Base-by-base conservation (phyloP, 2,888 invertebrate species). In the Drosophila fulvimacula region DNA sequence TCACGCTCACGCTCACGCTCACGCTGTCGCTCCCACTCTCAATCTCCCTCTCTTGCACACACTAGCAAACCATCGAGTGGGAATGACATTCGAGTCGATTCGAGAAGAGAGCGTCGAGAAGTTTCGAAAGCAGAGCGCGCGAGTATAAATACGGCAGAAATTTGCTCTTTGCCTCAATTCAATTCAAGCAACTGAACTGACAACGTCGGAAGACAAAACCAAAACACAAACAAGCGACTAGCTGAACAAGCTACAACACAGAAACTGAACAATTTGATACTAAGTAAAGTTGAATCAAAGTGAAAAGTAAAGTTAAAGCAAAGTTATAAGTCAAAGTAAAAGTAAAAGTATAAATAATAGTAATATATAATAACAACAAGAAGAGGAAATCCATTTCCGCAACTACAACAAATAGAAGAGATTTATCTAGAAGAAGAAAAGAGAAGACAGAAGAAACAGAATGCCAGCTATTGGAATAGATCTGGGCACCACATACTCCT, bases 381-480 rank as follows among this genome's bases (percentile, higher is more conserved):
- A 21, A 34, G 7, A 34, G 32, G 13, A 19, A 21, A 51, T 0
- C 11, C 0, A 21, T 34, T 32, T 34, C 9, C 7, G 32, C 36
- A 38, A 38, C 13, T 15, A 32, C 19, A 15, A 24, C n/a, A 36
- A 51, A 3, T 48, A 49, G 6, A 19, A 11, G 21, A 5, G 4
- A 36, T 27, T 49, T 0, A 41, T 36, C 15, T 9, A 21, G 10
- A 5, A 53, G n/a, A 30, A 36, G 13, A 36, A 6, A 17, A n/a
- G 27, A 41, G 19, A 39, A 44, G 49, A 10, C 42, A 63, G 21
- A 65, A n/a, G 5, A 9, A 36, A 56, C 30, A 88, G 56, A 91
- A 90, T 93, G 90, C 94, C 95, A 80, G 95, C 82, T 42, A 94
- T 96, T 81, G 97, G 97, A 73, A 91, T 91, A 62, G 53, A 98